phyloP scores from a whole-genome alignment of 2,888 invertebrate genomes.

The Tinea trinotella region DNA sequence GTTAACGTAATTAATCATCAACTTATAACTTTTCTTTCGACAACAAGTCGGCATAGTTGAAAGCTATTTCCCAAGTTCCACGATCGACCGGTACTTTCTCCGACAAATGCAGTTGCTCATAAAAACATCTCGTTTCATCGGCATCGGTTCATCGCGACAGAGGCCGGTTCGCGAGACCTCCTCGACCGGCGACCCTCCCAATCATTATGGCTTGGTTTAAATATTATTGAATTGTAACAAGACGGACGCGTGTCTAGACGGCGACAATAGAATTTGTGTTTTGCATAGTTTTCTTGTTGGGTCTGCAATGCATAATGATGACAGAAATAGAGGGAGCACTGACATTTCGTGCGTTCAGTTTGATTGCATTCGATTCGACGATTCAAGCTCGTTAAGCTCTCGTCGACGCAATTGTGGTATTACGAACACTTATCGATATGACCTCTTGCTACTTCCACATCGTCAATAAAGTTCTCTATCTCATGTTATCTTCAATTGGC shows the following conservation, averaged over 20 bases:
- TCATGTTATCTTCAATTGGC: slow-evolving; percentile 3
- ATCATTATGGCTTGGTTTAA: neutral
- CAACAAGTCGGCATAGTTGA: slow-evolving; percentile 19
- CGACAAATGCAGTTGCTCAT: slow-evolving; percentile 16
- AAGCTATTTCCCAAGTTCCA: slow-evolving; percentile 20
- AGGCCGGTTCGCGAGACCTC: slow-evolving; percentile 49
- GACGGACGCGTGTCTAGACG: slow-evolving; percentile 56
- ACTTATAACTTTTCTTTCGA: slow-evolving; percentile 20
- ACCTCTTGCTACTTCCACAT: neutral
- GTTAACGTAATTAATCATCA: neutral
- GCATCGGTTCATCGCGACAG: slow-evolving; percentile 22
- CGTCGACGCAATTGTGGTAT: neutral
- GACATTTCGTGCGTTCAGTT: slow-evolving; percentile 45
- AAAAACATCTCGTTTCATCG: slow-evolving; percentile 28
- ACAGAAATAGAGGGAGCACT: slow-evolving; percentile 65
- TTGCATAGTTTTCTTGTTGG: slow-evolving; percentile 66
- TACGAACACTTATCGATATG: slow-evolving; percentile 3
- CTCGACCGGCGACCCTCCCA: slow-evolving; percentile 39
- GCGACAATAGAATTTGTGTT: slow-evolving; percentile 63
- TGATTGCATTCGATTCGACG: slow-evolving; percentile 12
- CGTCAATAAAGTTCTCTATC: neutral
- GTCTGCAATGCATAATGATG: slow-evolving; percentile 47
- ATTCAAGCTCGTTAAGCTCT: slow-evolving; percentile 5
- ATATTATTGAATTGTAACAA: slow-evolving; percentile 60
- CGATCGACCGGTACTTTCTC: slow-evolving; percentile 18